Evolutionary conservation across 30 jellyfish, hydroid and myxozoan genomes (phyloP).

Genomic region (Turritopsis rubra): DNA sequence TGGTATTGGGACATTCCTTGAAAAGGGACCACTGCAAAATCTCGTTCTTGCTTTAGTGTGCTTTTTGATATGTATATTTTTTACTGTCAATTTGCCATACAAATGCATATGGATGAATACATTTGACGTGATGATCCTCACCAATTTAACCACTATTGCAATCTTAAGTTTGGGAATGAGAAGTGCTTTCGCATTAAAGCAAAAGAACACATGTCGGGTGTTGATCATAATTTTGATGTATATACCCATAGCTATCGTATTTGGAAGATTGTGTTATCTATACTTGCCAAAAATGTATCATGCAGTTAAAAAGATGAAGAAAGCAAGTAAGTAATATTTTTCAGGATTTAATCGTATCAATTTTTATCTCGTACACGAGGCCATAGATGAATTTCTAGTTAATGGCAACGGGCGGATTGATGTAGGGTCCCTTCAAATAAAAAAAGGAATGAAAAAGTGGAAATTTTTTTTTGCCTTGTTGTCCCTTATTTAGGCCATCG

Average conservation of each 20-base stretch:
- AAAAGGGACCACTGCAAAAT: background rate
- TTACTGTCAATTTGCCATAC: background rate
- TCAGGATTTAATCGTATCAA: no score
- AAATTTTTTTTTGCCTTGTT: no score
- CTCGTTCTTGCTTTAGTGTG: background rate
- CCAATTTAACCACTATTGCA: constrained; percentile 10
- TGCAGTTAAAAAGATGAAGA: background rate
- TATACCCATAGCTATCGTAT: background rate
- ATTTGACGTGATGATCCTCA: constrained; percentile 10
- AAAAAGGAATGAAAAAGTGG: no score
- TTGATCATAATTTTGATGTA: constrained; percentile 1
- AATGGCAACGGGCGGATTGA: no score
- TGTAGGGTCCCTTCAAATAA: no score
- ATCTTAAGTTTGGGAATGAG: constrained; percentile 12
- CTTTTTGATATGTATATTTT: background rate
- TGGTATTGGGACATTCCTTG: constrained; percentile 9
- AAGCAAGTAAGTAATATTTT: constrained; percentile 1
- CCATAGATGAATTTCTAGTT: no score
- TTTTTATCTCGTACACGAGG: no score
- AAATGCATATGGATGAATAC: constrained; percentile 7
- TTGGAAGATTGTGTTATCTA: background rate
- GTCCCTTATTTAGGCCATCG: no score
- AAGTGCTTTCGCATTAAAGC: background rate
- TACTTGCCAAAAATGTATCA: constrained; percentile 1
- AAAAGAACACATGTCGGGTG: background rate